Evolutionary conservation across 2,888 invertebrate genomes (phyloP).

Genomic region (Drosophila kanekoi): DNA sequence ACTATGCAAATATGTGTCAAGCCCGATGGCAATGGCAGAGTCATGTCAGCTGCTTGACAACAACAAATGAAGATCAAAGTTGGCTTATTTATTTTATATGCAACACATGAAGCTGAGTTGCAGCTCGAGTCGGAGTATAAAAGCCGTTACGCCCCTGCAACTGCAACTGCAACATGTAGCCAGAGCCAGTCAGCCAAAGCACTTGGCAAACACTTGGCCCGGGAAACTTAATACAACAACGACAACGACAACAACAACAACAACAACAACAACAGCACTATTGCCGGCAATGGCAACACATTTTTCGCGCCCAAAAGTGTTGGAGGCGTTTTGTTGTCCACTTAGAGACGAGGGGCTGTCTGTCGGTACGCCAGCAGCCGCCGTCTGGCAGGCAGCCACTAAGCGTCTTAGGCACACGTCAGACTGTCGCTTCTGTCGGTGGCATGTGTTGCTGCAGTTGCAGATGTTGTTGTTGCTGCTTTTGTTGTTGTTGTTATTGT

Average conservation of each 20-base stretch:
- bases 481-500: slow-evolving; percentile 30
- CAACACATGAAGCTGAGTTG: slow-evolving; percentile 42
- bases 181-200: slow-evolving; percentile 31
- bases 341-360: slow-evolving; percentile 74
- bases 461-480: slow-evolving; percentile 13
- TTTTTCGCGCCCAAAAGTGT: slow-evolving; percentile 79
- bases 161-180: slow-evolving; percentile 45
- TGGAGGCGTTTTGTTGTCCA: slow-evolving; percentile 81
- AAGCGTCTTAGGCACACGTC: slow-evolving; percentile 79
- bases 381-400: slow-evolving; percentile 62
- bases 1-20: slow-evolving; percentile 77
- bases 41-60: slow-evolving; percentile 75
- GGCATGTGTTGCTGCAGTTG: slow-evolving; percentile 55
- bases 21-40: slow-evolving; percentile 63
- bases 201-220: slow-evolving; percentile 65
- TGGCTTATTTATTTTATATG: slow-evolving; percentile 77
- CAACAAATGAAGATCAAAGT: slow-evolving; percentile 77
- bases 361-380: slow-evolving; percentile 44
- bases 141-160: slow-evolving; percentile 70
- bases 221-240: slow-evolving; percentile 46
- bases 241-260: slow-evolving; percentile 18
- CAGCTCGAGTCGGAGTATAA: slow-evolving; percentile 26
- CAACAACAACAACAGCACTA: slow-evolving; percentile 25
- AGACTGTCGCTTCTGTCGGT: slow-evolving; percentile 76
- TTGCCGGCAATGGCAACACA: slow-evolving; percentile 71